Base-by-base conservation (phyloP, 2,797 vertebrate species). In the Pitangus sulphuratus region DNA sequence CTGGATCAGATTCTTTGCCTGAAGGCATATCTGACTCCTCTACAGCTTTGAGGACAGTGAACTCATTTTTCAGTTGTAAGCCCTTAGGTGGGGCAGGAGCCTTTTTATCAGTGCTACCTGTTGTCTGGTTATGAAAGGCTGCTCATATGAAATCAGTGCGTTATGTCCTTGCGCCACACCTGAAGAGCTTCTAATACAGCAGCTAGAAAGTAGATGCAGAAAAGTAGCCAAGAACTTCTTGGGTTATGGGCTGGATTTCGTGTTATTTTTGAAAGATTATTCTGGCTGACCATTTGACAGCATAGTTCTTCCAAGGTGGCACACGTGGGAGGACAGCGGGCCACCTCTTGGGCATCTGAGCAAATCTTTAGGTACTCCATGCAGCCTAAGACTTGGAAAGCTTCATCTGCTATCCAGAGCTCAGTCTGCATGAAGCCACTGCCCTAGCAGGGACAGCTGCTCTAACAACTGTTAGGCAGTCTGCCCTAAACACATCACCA, bases 401-500 rank as follows among this genome's bases (percentile, higher is more conserved):
- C 54, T 83, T 54, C 40, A 51, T 56, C 37, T 87, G 24, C 70
- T 31, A 4, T 39, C n/a, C 20, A 24, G 30, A 64, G 9, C 9
- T 48, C 21, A 12, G 20, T 12, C 51, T 54, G 14, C 20, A 31
- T 37, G 48, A 78, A 45, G 30, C 48, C 61, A 17, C 14, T 66
- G 12, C n/a, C 30, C 61, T 30, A 30, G 35, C 65, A 47, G 44
- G 25, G 48, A 4, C 56, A 70, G 47, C 56, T 93, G 56, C 47
- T 79, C 44, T 9, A 70, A 8, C 57, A 70, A 28, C 44, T 62
- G 57, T 39, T 18, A 14, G 51, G 22, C 60, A 91, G 51, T 21
- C 13, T 24, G 8, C 33, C 54, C 31, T 4, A 8, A 1, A 33
- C 58, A 13, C 0, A 0, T n/a, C 72, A 65, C 42, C 31, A 4